These are phyloP conservation scores for Linurgus olivaceus DNA, from an alignment of 2,797 vertebrate species.

Conservation along the genomic window DNA sequence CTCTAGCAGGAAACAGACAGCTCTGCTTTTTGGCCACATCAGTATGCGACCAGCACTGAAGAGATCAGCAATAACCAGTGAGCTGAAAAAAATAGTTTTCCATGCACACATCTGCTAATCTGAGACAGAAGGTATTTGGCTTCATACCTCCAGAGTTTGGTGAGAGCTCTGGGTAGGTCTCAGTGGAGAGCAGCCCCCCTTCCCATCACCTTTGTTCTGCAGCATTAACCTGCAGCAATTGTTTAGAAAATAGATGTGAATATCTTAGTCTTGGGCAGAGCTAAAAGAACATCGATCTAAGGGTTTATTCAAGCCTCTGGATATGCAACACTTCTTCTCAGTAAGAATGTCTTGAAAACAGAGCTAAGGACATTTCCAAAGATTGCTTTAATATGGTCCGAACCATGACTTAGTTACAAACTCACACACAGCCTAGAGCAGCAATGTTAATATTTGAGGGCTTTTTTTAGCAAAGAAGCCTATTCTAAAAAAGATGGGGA, in stretches of 20 bases:
- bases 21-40: background rate
- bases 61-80: background rate
- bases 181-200: background rate
- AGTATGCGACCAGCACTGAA: background rate
- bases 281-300: background rate
- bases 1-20: background rate
- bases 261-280: background rate
- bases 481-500: background rate
- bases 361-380: background rate
- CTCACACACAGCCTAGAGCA: background rate
- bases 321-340: background rate
- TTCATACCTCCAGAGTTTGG: background rate
- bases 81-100: background rate
- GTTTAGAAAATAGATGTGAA: background rate
- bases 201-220: background rate
- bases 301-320: background rate
- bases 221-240: background rate
- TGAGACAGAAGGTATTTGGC: background rate
- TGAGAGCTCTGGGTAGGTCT: background rate
- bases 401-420: background rate
- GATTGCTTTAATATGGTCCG: background rate
- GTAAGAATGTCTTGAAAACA: background rate
- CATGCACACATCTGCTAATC: background rate
- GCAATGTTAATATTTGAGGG: background rate
- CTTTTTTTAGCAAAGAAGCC: background rate